Conservation (phyloP, 2,113 vertebrate genomes). For the Genyomyrus donnyi region DNA sequence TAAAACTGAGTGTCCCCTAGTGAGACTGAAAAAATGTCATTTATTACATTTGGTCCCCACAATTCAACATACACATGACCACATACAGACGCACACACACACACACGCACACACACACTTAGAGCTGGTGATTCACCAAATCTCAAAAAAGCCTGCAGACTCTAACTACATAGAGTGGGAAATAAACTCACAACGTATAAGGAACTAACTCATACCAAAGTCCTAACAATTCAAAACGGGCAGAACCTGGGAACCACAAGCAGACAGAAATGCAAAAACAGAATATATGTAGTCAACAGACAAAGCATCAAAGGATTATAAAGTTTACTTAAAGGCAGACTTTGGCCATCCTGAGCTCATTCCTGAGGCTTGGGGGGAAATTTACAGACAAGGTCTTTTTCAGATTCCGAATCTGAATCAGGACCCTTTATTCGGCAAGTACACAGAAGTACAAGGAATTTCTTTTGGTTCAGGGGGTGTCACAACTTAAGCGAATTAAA, state of each 20-base stretch:
- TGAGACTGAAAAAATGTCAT: background rate
- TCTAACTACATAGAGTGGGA: background rate
- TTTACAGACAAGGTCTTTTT: constrained; percentile 42
- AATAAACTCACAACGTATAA: background rate
- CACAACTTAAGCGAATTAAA: background rate
- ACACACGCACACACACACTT: background rate
- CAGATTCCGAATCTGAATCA: background rate
- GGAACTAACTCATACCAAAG: background rate
- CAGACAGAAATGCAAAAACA: constrained; percentile 26
- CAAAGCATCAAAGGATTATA: constrained; percentile 55
- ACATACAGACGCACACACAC: no score
- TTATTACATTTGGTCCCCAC: background rate
- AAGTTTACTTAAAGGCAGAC: constrained; percentile 48
- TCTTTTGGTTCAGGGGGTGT: background rate
- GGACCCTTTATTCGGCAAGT: background rate
- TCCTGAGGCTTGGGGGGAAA: constrained; percentile 42
- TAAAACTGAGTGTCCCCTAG: background rate
- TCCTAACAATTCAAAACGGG: background rate
- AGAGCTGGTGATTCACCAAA: background rate
- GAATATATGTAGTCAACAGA: constrained; percentile 51
- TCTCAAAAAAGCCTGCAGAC: background rate
- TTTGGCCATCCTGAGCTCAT: constrained; percentile 50
- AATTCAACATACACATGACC: background rate
- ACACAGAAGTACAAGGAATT: background rate
- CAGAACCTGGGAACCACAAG: constrained; percentile 18